Conservation (phyloP, 2,797 vertebrate species). For the Rhinatrema bivittatum region DNA sequence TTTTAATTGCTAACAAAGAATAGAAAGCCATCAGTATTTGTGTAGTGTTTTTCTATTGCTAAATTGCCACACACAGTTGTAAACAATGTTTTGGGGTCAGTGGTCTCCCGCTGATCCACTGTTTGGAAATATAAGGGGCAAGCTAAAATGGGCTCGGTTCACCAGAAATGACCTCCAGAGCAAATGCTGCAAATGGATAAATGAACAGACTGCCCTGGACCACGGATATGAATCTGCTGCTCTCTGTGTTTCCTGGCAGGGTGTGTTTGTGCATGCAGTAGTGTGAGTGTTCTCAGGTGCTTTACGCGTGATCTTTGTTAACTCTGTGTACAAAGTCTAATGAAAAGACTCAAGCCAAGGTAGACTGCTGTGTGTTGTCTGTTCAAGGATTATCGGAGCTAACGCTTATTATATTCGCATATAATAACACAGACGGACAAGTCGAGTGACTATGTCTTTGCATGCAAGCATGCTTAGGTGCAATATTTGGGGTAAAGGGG, state of each 20-base stretch:
- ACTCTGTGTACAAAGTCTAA: slow-evolving; percentile 27
- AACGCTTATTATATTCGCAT: slow-evolving; percentile 22
- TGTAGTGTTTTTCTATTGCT: slow-evolving; percentile 32
- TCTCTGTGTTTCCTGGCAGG: background rate
- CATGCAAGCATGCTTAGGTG: slow-evolving; percentile 65
- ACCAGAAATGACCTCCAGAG: slow-evolving; percentile 42
- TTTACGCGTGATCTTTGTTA: slow-evolving; percentile 50
- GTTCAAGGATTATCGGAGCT: slow-evolving; percentile 23
- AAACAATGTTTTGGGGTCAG: slow-evolving; percentile 36
- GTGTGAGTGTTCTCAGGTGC: slow-evolving; percentile 46
- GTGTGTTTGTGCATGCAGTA: slow-evolving; percentile 58
- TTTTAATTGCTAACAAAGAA: slow-evolving; percentile 34
- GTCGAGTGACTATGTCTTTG: slow-evolving; percentile 42
- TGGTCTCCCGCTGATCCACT: slow-evolving; percentile 16
- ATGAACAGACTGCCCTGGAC: slow-evolving; percentile 25
- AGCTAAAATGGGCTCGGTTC: slow-evolving; percentile 37
- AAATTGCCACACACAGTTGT: slow-evolving; percentile 29
- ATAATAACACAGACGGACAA: slow-evolving; percentile 39
- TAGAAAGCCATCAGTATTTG: slow-evolving; percentile 22
- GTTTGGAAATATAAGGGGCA: too few relatives aligned
- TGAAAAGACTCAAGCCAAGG: slow-evolving; percentile 30
- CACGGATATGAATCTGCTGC: slow-evolving; percentile 38
- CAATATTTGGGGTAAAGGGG: slow-evolving; percentile 59
- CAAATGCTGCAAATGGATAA: slow-evolving; percentile 17
- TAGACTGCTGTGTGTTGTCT: slow-evolving; percentile 25